Conservation (phyloP, 2,888 invertebrate species). For the Cephus pygmeus region DNA sequence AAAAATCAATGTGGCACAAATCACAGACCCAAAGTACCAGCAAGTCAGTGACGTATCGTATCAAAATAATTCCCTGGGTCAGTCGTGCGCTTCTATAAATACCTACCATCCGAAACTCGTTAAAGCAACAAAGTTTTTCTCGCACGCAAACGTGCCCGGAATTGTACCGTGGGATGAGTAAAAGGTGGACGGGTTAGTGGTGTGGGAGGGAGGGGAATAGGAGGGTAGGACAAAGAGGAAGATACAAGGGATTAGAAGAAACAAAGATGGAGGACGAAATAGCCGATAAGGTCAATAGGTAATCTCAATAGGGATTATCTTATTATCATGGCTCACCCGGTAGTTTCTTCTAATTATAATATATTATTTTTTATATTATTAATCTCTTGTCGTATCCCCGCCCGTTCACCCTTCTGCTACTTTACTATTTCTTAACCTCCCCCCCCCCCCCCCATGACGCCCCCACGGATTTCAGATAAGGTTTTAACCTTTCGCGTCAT, state of each 20-base stretch:
- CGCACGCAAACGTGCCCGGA: conserved; percentile 1
- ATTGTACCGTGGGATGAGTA: neutral
- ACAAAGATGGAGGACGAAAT: conserved; percentile 5
- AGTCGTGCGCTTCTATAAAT: conserved; percentile 21
- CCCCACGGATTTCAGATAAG: neutral
- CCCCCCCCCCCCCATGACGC: neutral
- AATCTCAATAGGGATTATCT: conserved; percentile 37
- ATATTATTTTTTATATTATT: conserved; percentile 2
- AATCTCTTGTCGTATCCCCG: conserved; percentile 6
- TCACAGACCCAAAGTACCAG: too few relatives aligned
- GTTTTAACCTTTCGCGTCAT: neutral
- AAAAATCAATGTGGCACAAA: too few relatives aligned
- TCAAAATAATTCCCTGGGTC: neutral
- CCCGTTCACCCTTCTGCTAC: neutral
- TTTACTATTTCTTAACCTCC: neutral
- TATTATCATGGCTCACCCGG: conserved; percentile 37
- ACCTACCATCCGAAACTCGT: conserved; percentile 31
- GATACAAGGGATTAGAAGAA: conserved; percentile 13
- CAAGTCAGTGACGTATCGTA: neutral
- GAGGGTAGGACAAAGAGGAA: conserved; percentile 6
- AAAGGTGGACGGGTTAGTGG: neutral
- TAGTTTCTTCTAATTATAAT: conserved; percentile 7
- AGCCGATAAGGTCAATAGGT: conserved; percentile 31
- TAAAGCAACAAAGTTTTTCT: conserved; percentile 15
- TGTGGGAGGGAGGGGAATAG: neutral